Evolutionary conservation across 2,888 invertebrate species (phyloP), one percentile per base, ranked within the genome.

Genomic region (Drosophila pegasa): DNA sequence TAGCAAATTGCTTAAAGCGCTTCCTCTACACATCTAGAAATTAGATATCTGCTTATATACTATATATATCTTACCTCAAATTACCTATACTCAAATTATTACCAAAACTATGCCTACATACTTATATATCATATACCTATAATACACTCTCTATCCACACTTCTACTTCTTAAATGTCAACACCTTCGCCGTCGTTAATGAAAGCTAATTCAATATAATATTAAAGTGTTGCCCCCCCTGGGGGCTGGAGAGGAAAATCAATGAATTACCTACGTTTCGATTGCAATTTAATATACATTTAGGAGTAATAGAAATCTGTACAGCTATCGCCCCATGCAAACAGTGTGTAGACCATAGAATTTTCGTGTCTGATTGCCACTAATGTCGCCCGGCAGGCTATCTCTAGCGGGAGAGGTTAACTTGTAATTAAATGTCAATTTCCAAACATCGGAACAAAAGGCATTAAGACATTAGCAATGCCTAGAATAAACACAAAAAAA

Each of bases 341-440:
- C 37, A 45, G 20, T 38, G 20, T 22, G 16, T 41, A 31, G 20
- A n/a, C 16, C 25, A 50, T 43, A 10, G 8, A 45, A 56, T 59
- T 57, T 59, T 59, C 66, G 29, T 31, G 40, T 47, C n/a, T 22
- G 22, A 50, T 67, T 68, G 27, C 51, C 71, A 52, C 68, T 77
- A 76, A 83, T 79, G 85, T 71, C 52, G 31, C 14, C 67, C 27
- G 48, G 40, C n/a, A n/a, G n/a, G n/a, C n/a, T n/a, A n/a, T n/a
- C n/a, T n/a, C 37, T 41, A 57, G 43, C 25, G 5, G 8, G 43
- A 12, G 29, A 59, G 43, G 51, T 63, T 25, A 20, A 29, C 43
- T 20, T 75, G 71, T 73, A 71, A 80, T 83, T 85, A 85, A 85
- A 85, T 87, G 85, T 88, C 84, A 83, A 85, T 85, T 85, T 85